Evolutionary conservation across 1,140 invertebrate genomes (phyloP).

Genomic region (Ephestia elutella): DNA sequence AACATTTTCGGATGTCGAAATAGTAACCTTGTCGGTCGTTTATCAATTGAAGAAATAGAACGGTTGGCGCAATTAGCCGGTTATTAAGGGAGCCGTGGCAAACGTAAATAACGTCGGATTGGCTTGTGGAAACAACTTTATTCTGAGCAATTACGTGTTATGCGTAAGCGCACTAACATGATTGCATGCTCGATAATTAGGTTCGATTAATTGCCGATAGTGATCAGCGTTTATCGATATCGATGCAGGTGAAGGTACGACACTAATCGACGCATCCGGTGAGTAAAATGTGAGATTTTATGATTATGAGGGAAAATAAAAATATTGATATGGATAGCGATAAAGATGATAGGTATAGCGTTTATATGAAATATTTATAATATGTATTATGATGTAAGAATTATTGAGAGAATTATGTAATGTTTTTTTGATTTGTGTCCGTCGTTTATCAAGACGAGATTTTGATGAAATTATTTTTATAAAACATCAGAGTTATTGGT

Average conservation of each 20-base stretch:
- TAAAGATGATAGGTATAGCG: no score
- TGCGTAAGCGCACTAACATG: constrained; percentile 15
- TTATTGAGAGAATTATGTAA: no score
- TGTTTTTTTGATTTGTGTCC: no score
- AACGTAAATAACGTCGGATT: constrained; percentile 14
- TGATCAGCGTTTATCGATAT: constrained; percentile 18
- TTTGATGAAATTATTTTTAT: no score
- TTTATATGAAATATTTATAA: no score
- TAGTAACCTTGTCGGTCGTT: constrained; percentile 12
- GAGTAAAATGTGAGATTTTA: not conserved
- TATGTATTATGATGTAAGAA: no score
- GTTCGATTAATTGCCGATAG: constrained; percentile 23
- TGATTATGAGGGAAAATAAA: not conserved
- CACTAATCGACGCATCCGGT: constrained; percentile 8
- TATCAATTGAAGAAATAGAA: constrained; percentile 21
- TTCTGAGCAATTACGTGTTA: constrained; percentile 23
- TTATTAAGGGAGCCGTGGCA: constrained; percentile 19
- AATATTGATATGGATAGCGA: no score
- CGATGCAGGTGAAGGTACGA: constrained; percentile 1
- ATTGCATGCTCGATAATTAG: constrained; percentile 19
- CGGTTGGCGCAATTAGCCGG: constrained; percentile 18
- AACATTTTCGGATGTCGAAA: constrained; percentile 9
- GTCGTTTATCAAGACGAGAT: no score
- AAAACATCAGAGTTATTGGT: no score
- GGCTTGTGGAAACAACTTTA: constrained; percentile 28